These are phyloP conservation scores for Drosophila cognata DNA, from an alignment of 2,888 invertebrate species.

Conservation along the genomic window DNA sequence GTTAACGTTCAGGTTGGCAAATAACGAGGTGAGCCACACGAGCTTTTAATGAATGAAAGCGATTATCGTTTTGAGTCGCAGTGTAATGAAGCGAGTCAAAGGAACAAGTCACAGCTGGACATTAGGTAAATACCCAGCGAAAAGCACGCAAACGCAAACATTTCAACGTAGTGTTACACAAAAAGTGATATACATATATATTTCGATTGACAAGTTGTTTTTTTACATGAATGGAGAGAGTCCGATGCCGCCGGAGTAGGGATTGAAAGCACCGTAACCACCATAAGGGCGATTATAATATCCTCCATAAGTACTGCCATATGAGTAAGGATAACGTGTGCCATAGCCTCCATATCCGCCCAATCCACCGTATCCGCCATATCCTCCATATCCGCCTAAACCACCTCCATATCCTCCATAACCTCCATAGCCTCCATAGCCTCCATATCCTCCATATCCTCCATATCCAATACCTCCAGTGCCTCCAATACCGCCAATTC, in stretches of 20 bases:
- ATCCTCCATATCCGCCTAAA: slow-evolving; percentile 24
- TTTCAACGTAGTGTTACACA: slow-evolving; percentile 12
- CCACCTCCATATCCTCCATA: slow-evolving; percentile 34
- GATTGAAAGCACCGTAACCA: slow-evolving; percentile 51
- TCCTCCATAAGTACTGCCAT: slow-evolving; percentile 48
- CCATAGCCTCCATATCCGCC: slow-evolving; percentile 22
- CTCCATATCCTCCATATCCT: slow-evolving; percentile 12
- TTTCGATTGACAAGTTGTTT: slow-evolving; percentile 25
- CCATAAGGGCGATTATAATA: slow-evolving; percentile 60
- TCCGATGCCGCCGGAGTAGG: slow-evolving; percentile 34
- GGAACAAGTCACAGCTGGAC: slow-evolving; percentile 37
- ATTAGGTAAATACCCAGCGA: slow-evolving; percentile 22
- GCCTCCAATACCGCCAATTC: background rate
- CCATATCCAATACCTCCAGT: slow-evolving; percentile 12
- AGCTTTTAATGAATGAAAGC: slow-evolving; percentile 78
- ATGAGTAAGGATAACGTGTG: slow-evolving; percentile 48
- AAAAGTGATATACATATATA: slow-evolving; percentile 14
- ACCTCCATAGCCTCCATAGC: slow-evolving; percentile 38
- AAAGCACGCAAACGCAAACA: slow-evolving; percentile 44
- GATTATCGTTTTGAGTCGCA: slow-evolving; percentile 75
- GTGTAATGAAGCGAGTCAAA: slow-evolving; percentile 70
- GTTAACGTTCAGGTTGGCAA: slow-evolving; percentile 71
- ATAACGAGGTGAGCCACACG: slow-evolving; percentile 73
- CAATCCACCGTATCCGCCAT: slow-evolving; percentile 32
- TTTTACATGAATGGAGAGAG: slow-evolving; percentile 38